phyloP scores from a whole-genome alignment of 2,797 vertebrate genomes.

The Emys orbicularis region DNA sequence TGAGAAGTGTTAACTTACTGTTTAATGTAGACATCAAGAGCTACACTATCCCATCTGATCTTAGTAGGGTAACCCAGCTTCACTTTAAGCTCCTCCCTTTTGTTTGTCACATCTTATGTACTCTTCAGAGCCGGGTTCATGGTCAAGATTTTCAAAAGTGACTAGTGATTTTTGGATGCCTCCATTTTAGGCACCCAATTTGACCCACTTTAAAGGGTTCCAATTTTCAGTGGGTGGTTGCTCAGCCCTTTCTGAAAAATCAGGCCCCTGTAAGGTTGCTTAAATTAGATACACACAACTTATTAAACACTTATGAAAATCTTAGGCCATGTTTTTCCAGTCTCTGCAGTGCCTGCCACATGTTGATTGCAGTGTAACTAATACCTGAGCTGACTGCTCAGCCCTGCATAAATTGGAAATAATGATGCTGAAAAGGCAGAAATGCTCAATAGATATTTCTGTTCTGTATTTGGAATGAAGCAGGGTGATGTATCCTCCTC shows the following conservation, averaged over 20 bases:
- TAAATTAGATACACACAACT: not conserved
- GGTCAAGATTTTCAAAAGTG: accelerated
- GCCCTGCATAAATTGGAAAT: not conserved
- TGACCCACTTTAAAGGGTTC: not conserved
- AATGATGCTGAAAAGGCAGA: not conserved
- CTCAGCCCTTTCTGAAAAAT: not conserved
- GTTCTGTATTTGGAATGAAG: not conserved
- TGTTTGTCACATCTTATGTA: accelerated
- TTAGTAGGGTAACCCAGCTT: not conserved
- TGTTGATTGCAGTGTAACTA: accelerated
- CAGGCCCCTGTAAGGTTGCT: accelerated
- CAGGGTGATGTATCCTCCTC: not conserved
- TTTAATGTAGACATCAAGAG: not conserved
- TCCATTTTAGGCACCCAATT: accelerated
- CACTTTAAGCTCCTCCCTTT: not conserved
- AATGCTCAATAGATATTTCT: not conserved
- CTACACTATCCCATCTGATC: not conserved
- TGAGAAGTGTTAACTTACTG: accelerated
- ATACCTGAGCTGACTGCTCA: accelerated
- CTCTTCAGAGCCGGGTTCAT: not conserved
- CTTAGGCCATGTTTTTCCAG: not conserved
- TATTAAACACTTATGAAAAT: not conserved
- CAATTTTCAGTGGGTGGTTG: accelerated
- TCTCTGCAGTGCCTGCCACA: not conserved
- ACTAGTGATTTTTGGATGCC: not conserved